Evolutionary conservation across 2,888 invertebrate species (phyloP), one percentile per base, ranked within the genome.

Genomic region (Drosophila meridiana): DNA sequence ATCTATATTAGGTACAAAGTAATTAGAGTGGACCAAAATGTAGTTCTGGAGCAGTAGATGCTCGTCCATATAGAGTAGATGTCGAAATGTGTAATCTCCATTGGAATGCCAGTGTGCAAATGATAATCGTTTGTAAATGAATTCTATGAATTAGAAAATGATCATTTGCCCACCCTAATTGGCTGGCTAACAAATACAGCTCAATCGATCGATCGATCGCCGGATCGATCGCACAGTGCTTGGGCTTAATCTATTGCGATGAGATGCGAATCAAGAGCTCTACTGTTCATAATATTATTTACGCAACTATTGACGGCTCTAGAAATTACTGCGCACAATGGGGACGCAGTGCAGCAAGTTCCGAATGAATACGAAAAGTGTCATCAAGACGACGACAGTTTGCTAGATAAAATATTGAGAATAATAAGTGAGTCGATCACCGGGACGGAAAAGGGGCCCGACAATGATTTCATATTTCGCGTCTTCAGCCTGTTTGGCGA

Each of bases 401-500:
- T 52, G 20, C 57, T 77, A 53, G 57, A 56, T 26, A 64, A 59
- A 34, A n/a, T 65, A 38, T 50, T 76, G 13, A 28, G 53, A 43
- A 32, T 69, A 28, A 50, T 69, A 36, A 20, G 3, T 28, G 48
- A 48, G 26, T 53, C 34, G 26, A 8, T 58, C 36, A 40, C 26
- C 40, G 53, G 36, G 48, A 32, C 58, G 28, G n/a, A 64, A 9
- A 53, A 42, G 13, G 42, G 53, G 8, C n/a, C 43, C 2, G 43
- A 52, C 28, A 56, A 67, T n/a, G 78, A 76, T 48, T 63, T 89
- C 6, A 47, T 78, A 26, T 65, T 65, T 20, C 69, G 71, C 4
- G 60, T 89, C 5, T 59, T 80, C 0, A 68, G 69, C 26, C 77
- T 76, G 11, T 62, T 90, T 14, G 77, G 76, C 42, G 42, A 79